Base-by-base conservation (phyloP, 53 echinoderm and acorn worm species). In the Antedon mediterranea region DNA sequence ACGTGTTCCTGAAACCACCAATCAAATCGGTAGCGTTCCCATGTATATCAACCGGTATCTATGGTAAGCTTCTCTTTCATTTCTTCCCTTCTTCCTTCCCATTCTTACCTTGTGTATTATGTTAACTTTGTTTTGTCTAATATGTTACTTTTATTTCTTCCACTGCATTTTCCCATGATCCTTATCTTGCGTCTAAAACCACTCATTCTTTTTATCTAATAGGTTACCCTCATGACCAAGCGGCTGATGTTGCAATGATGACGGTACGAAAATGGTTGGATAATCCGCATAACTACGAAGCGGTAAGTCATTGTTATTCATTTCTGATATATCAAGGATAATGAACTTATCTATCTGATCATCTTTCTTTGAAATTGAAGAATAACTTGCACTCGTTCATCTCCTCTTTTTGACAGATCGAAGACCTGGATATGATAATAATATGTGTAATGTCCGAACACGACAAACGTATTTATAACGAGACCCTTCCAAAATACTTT, bases 41-140 rank as follows among this genome's bases (percentile, higher is more conserved):
- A 26, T 94, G 95, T 71, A 91, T 94, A 82, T 94, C 95, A 28
- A 94, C 95, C 14, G 95, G 95, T 26, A 79, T 91, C 23, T 94
- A 87, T 85, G 95, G 95, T 94, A 33, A 85, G 84, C 73, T 20
- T 0, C 6, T 30, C 9, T 29, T 43, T 43, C 30, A 18, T 79
- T 34, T 27, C 27, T 34, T 14, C 6, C n/a, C 30, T 28, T 71
- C 26, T 1, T 43, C 76, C 26, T 27, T 11, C 11, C 37, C 11
- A 11, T 4, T 37, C 11, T 37, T 37, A 11, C 37, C 4, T 6
- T 37, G 11, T 37, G 4, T n/a, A n/a, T n/a, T n/a, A n/a, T n/a
- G n/a, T n/a, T n/a, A n/a, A n/a, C n/a, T n/a, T n/a, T n/a, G n/a
- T n/a, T n/a, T n/a, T n/a, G n/a, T n/a, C n/a, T n/a, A n/a, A n/a